Conservation (phyloP, 2,113 vertebrate species). For the Vombatus ursinus region DNA sequence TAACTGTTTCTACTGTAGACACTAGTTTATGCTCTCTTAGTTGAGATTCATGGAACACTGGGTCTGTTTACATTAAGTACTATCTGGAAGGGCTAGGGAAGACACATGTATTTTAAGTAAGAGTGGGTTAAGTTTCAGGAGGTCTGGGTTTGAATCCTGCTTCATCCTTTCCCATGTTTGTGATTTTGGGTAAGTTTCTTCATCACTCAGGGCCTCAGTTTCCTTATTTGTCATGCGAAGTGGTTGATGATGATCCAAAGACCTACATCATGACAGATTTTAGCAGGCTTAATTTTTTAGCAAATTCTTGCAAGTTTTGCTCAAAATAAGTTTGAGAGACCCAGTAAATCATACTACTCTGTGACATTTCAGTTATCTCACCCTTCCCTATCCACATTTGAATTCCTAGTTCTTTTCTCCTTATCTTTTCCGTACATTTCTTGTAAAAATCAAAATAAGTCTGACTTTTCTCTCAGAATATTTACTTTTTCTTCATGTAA, state of each 20-base stretch:
- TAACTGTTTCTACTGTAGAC: not conserved
- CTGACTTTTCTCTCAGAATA: not conserved
- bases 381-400: not conserved
- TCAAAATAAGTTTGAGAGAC: constrained; percentile 1
- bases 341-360: not conserved
- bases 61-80: not conserved
- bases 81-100: not conserved
- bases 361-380: not conserved
- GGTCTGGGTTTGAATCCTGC: not conserved
- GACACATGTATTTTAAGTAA: not conserved
- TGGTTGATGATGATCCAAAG: not conserved
- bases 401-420: constrained; percentile 1
- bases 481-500: not conserved
- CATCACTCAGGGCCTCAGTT: not conserved
- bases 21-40: not conserved
- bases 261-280: constrained; percentile 5
- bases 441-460: not conserved
- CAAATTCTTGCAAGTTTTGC: constrained; percentile 8
- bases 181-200: not conserved
- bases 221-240: not conserved
- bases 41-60: not conserved
- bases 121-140: not conserved
- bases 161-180: not conserved
- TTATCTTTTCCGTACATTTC: not conserved
- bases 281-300: not conserved